Base-by-base conservation (phyloP, 2,888 invertebrate species). In the Heliconius cydno region DNA sequence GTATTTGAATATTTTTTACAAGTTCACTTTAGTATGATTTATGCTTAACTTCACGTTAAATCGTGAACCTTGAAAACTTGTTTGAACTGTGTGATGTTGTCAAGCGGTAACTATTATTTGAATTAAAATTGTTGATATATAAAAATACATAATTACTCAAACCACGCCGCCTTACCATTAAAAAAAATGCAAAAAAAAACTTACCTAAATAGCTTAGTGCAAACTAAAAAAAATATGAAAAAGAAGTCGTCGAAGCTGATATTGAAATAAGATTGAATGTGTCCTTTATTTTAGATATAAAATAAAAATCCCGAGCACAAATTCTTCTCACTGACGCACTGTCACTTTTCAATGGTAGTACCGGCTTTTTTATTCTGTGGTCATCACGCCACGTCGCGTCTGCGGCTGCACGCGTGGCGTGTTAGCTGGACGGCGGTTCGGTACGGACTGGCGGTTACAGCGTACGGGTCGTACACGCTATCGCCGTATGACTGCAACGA, bases 241-340 rank as follows among this genome's bases (percentile, higher is more conserved):
- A 81, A 72, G 79, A 74, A 75, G 78, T 81, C 76, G 82, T 84
- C 83, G 86, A 88, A 85, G 87, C 90, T 90, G 91, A 83, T 88
- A 85, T 88, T 86, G 87, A 85, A 84, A 83, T 85, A 86, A 84
- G 84, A 28, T 46, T 85, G 78, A 82, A 84, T 82, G 86, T 89
- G 91, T 92, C 90, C 90, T 65, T 41, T 28, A 28, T 28, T 65
- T 28, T 87, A 84, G 66, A 63, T 72, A 66, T 10, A n/a, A 60
- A n/a, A n/a, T n/a, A 84, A 71, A 85, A 86, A 86, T 89, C 88
- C 87, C 87, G 89, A 87, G 87, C 93, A 93, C 92, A 90, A 86
- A 88, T 87, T 88, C 88, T 87, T 88, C 86, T 89, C 93, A 93
- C 93, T 90, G 87, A 90, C 88, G 92, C 94, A 94, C 94, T 93